phyloP scores from a whole-genome alignment of 2,888 invertebrate species.

The Eremobia ochroleuca region DNA sequence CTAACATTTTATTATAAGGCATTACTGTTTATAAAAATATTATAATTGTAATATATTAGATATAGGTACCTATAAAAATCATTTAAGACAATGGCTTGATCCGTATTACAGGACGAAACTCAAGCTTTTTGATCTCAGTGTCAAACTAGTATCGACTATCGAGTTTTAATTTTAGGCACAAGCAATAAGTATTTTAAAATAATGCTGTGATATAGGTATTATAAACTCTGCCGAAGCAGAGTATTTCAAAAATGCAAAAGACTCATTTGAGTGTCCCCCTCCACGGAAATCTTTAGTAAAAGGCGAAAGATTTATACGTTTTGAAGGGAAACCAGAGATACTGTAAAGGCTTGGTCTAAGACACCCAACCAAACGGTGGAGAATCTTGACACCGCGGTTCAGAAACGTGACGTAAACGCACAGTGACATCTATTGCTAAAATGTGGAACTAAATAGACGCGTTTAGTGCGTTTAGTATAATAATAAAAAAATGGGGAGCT shows the following conservation, averaged over 20 bases:
- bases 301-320: slow-evolving; percentile 95
- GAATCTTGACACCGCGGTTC: slow-evolving; percentile 19
- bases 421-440: slow-evolving; percentile 31
- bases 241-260: slow-evolving; percentile 73
- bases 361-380: slow-evolving; percentile 38
- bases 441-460: slow-evolving; percentile 6
- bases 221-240: slow-evolving; percentile 36
- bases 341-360: accelerated
- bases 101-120: too few relatives aligned
- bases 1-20: background rate
- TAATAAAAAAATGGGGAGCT: background rate
- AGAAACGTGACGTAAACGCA: slow-evolving; percentile 21
- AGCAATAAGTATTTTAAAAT: too few relatives aligned
- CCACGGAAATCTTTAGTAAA: slow-evolving; percentile 95
- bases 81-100: too few relatives aligned
- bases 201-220: too few relatives aligned
- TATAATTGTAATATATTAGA: too few relatives aligned
- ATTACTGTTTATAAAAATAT: too few relatives aligned
- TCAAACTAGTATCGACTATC: too few relatives aligned
- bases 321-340: slow-evolving; percentile 92
- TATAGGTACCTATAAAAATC: too few relatives aligned
- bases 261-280: slow-evolving; percentile 94
- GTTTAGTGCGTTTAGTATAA: background rate
- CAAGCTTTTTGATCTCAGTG: too few relatives aligned
- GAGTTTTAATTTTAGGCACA: too few relatives aligned